Evolutionary conservation across 2,888 invertebrate genomes (phyloP).

Genomic region (Heteromurus nitidus): DNA sequence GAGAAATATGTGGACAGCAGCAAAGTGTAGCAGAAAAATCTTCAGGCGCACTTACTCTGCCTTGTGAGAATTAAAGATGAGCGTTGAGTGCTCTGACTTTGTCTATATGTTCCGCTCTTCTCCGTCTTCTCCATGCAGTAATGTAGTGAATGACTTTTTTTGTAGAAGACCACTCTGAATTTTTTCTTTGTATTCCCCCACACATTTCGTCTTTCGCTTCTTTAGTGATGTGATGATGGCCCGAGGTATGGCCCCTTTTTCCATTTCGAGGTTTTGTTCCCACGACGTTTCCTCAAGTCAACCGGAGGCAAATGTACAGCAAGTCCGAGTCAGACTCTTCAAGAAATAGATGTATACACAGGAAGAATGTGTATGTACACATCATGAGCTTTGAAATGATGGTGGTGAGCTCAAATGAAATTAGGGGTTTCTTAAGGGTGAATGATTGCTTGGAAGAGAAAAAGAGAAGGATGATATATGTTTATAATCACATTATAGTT

Average conservation of each 20-base stretch:
- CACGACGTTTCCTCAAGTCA: conserved; percentile 53
- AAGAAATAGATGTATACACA: too few relatives aligned
- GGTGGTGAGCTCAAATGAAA: background rate
- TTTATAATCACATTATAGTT: conserved; percentile 50
- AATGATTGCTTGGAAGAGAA: conserved; percentile 19
- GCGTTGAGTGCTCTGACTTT: background rate
- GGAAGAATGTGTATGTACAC: too few relatives aligned
- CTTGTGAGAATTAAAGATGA: conserved; percentile 12
- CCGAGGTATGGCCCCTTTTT: conserved; percentile 51
- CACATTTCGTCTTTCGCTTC: too few relatives aligned
- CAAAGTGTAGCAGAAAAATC: conserved; percentile 36
- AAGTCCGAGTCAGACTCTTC: too few relatives aligned
- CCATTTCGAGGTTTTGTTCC: conserved; percentile 51
- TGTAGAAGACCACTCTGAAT: conserved; percentile 22
- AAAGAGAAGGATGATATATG: conserved; percentile 39
- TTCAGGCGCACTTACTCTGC: conserved; percentile 45
- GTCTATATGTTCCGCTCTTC: too few relatives aligned
- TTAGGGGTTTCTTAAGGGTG: background rate
- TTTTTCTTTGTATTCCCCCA: conserved; percentile 4
- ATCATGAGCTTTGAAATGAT: too few relatives aligned
- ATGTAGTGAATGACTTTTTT: conserved; percentile 9
- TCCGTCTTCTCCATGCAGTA: background rate
- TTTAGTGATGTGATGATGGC: conserved; percentile 53
- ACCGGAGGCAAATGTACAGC: conserved; percentile 56
- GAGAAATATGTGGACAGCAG: too few relatives aligned